Conservation (phyloP, 2,888 invertebrate species). For the Hermaeophaga mercurialis region DNA sequence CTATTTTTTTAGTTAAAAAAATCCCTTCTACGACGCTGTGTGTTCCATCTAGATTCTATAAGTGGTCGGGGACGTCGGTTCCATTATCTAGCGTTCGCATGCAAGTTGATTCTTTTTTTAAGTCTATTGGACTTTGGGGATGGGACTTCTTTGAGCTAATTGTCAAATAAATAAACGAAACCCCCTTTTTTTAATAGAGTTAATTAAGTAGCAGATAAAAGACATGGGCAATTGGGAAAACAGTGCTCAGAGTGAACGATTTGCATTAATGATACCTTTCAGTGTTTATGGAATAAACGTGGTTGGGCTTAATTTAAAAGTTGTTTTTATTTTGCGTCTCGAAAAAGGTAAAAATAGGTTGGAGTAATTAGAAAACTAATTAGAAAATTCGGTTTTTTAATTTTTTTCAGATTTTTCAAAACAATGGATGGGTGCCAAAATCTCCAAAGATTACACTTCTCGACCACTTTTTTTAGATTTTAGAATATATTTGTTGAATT, state of each 20-base stretch:
- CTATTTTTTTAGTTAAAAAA: no score
- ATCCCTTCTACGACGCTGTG: background rate
- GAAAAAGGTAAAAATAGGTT: no score
- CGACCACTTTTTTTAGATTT: no score
- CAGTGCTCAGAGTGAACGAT: slow-evolving; percentile 18
- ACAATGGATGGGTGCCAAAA: no score
- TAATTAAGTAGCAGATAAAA: slow-evolving; percentile 38
- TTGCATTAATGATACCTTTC: slow-evolving; percentile 26
- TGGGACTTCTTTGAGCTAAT: slow-evolving; percentile 44
- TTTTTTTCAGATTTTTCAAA: no score
- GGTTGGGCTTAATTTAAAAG: background rate
- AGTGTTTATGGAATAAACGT: slow-evolving; percentile 14
- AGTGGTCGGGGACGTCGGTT: slow-evolving; percentile 45
- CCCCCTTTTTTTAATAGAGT: slow-evolving; percentile 30
- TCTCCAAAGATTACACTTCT: no score
- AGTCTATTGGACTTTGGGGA: slow-evolving; percentile 49
- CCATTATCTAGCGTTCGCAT: slow-evolving; percentile 44
- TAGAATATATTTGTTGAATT: no score
- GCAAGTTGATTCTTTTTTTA: slow-evolving; percentile 44
- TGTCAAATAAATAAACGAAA: slow-evolving; percentile 45
- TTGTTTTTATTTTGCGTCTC: background rate
- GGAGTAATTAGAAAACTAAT: no score
- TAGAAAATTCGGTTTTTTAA: no score
- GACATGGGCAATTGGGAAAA: slow-evolving; percentile 21
- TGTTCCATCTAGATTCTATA: slow-evolving; percentile 45